These are phyloP conservation scores for Eulemur macaco DNA, from an alignment of 2,113 vertebrate species.

Conservation along the genomic window DNA sequence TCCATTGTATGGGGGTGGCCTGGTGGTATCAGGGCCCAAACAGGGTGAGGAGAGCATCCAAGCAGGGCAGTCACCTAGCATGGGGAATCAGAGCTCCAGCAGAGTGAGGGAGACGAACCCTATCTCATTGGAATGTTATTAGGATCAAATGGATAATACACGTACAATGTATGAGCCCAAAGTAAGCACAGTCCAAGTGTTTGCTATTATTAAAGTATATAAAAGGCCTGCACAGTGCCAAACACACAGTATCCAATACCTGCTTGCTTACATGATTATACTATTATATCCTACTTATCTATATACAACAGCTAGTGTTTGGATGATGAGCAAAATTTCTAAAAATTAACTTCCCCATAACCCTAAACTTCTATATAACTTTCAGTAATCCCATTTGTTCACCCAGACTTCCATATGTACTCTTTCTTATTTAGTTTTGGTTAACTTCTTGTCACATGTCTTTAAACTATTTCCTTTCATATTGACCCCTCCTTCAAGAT, in stretches of 20 bases:
- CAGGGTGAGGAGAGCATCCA: background rate
- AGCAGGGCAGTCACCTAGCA: background rate
- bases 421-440: background rate
- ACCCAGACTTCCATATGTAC: background rate
- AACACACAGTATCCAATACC: background rate
- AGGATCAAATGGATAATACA: background rate
- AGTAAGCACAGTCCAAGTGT: background rate
- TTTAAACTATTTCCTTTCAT: background rate
- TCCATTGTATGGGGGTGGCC: background rate
- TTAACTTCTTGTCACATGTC: background rate
- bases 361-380: background rate
- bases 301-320: background rate
- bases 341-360: background rate
- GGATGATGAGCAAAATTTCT: background rate
- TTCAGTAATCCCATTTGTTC: background rate
- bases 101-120: background rate
- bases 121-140: too few relatives aligned
- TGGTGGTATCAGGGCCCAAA: background rate
- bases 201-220: background rate
- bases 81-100: background rate
- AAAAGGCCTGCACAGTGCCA: background rate
- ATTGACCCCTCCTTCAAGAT: background rate
- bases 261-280: background rate
- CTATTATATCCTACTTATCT: background rate
- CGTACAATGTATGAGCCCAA: background rate